These are phyloP conservation scores for Panorpa germanica DNA, from an alignment of 2,888 invertebrate species.

Conservation along the genomic window DNA sequence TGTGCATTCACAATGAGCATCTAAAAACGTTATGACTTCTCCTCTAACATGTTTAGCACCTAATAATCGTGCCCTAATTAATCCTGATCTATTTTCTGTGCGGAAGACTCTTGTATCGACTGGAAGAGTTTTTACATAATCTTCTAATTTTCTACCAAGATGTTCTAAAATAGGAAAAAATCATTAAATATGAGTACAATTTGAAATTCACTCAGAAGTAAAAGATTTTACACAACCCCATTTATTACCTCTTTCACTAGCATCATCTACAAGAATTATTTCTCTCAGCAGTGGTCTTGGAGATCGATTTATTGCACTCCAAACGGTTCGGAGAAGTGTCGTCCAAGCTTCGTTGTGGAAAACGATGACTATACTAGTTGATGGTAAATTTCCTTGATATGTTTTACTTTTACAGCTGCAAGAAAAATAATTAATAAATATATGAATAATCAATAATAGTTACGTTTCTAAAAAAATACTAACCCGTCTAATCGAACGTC, in stretches of 20 bases:
- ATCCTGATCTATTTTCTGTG: slow-evolving; percentile 81
- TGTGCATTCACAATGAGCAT: slow-evolving; percentile 22
- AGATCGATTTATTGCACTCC: slow-evolving; percentile 92
- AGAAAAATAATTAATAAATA: slow-evolving; percentile 12
- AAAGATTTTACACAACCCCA: not conserved
- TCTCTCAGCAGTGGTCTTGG: slow-evolving; percentile 75
- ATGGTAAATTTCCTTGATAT: slow-evolving; percentile 64
- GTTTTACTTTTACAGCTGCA: slow-evolving; percentile 60
- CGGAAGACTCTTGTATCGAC: slow-evolving; percentile 76
- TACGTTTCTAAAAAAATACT: slow-evolving; percentile 21
- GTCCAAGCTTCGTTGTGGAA: slow-evolving; percentile 99
- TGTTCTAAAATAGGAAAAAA: slow-evolving; percentile 41
- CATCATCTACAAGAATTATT: slow-evolving; percentile 95
- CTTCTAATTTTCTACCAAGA: slow-evolving; percentile 72
- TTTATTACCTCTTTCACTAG: slow-evolving; percentile 70
- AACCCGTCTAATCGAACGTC: slow-evolving; percentile 88
- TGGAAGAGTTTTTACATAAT: slow-evolving; percentile 70
- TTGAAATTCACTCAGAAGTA: too few relatives aligned
- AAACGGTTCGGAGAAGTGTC: slow-evolving; percentile 84
- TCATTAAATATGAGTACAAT: slow-evolving; percentile 11
- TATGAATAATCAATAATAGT: slow-evolving; percentile 1
- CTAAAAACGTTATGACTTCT: slow-evolving; percentile 26
- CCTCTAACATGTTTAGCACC: slow-evolving; percentile 78
- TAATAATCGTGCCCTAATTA: slow-evolving; percentile 85
- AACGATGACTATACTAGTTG: slow-evolving; percentile 93